Evolutionary conservation across 2,113 vertebrate genomes (phyloP).

Genomic region (Grus americana): DNA sequence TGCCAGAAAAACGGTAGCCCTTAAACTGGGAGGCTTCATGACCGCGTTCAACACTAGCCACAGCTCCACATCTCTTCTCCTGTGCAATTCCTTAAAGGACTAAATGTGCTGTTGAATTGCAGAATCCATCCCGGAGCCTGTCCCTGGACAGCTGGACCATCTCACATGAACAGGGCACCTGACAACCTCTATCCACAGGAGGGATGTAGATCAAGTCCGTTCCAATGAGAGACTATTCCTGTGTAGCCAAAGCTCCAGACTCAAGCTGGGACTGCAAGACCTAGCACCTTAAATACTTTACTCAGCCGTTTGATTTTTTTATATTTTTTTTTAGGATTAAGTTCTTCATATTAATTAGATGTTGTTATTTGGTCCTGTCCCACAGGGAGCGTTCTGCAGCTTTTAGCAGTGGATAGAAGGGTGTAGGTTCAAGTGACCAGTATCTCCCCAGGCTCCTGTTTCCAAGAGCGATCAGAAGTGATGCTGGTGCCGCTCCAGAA

Average conservation of each 20-base stretch:
- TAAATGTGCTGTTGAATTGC: fast-evolving
- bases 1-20: neutral
- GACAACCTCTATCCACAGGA: neutral
- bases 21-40: neutral
- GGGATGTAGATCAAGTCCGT: neutral
- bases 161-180: neutral
- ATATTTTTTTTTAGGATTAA: neutral
- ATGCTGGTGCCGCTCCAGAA: neutral
- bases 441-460: neutral
- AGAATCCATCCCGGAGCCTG: neutral
- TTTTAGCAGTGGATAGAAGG: neutral
- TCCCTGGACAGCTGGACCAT: neutral
- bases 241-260: neutral
- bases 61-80: neutral
- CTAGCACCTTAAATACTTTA: neutral
- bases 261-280: neutral
- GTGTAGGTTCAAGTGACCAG: neutral
- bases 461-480: neutral
- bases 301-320: neutral
- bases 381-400: neutral
- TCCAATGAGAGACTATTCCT: neutral
- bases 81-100: fast-evolving
- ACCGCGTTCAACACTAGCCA: neutral
- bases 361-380: neutral
- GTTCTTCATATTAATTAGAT: neutral